Evolutionary conservation across 2,888 invertebrate species (phyloP), one percentile per base, ranked within the genome.

Genomic region (Macaria notata): DNA sequence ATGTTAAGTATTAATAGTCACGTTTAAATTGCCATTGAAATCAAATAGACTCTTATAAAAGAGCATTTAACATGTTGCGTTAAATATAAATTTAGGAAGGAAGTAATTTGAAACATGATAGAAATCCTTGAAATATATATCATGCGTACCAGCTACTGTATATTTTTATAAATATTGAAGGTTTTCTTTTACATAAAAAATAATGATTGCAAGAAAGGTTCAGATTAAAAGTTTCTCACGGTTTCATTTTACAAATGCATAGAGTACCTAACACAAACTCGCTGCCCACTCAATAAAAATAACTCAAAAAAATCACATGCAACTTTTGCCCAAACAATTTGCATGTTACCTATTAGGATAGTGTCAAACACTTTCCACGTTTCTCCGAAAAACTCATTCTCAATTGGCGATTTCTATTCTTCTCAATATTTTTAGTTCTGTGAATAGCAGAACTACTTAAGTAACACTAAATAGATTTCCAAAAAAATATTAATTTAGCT

Each of bases 351-450:
- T 33, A 31, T 46, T 53, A 53, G 33, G 53, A 53, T 3, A 31
- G 42, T 49, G 49, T 41, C 52, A 57, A 52, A 52, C 7, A 44
- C 45, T 54, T 46, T 53, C 47, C 53, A 38, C 50, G 49, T 53
- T 47, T 55, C 50, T 33, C 33, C 45, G 19, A 47, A 46, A 31
- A 45, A 54, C 43, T 59, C n/a, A 45, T 48, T 48, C 46, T 48
- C 46, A 52, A 58, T 46, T 56, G 55, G 49, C 49, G 50, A 50
- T 58, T 56, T 64, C 54, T 49, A 62, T 51, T 49, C 45, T 51
- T 56, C 52, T 46, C 56, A 4, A 41, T 19, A 36, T 4, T 6
- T 19, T 1, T 19, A 1, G 19, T 19, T 19, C 19, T 19, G 19
- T 19, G 19, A 19, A 19, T 19, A 19, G 19, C 19, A 19, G 19